Evolutionary conservation across 2,888 invertebrate species (phyloP).

Genomic region (Macropis europaea): DNA sequence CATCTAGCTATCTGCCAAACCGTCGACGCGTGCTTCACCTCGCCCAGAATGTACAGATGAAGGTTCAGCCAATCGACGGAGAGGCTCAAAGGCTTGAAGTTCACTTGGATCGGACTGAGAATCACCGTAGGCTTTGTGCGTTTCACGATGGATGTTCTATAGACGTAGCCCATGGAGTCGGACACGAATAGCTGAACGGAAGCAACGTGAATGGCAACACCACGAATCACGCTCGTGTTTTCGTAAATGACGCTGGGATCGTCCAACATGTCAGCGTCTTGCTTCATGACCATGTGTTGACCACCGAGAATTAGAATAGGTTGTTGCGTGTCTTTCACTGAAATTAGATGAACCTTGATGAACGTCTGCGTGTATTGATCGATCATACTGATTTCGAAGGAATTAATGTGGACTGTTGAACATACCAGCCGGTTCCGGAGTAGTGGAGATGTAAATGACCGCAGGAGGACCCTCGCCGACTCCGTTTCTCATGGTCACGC

Average conservation of each 20-base stretch:
- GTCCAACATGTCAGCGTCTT: constrained; percentile 85
- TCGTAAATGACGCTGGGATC: constrained; percentile 85
- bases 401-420: not conserved
- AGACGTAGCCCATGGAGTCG: constrained; percentile 86
- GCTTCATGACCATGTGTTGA: constrained; percentile 85
- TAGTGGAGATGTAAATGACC: constrained; percentile 84
- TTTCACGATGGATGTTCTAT: constrained; percentile 78
- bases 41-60: constrained; percentile 90
- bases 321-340: constrained; percentile 86
- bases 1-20: constrained; percentile 89
- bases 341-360: constrained; percentile 15
- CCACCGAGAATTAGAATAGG: constrained; percentile 87
- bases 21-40: constrained; percentile 82
- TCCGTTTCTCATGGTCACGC: constrained; percentile 89
- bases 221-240: constrained; percentile 83
- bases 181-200: constrained; percentile 89
- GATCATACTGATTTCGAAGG: not conserved
- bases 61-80: constrained; percentile 95
- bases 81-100: constrained; percentile 86
- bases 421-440: constrained; percentile 85
- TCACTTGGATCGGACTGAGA: constrained; percentile 82
- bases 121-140: constrained; percentile 76
- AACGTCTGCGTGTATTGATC: not conserved
- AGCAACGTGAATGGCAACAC: constrained; percentile 89
- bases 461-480: constrained; percentile 90